These are phyloP conservation scores for Chalcosyrphus nemorum DNA, from an alignment of 2,888 invertebrate genomes.

Conservation along the genomic window DNA sequence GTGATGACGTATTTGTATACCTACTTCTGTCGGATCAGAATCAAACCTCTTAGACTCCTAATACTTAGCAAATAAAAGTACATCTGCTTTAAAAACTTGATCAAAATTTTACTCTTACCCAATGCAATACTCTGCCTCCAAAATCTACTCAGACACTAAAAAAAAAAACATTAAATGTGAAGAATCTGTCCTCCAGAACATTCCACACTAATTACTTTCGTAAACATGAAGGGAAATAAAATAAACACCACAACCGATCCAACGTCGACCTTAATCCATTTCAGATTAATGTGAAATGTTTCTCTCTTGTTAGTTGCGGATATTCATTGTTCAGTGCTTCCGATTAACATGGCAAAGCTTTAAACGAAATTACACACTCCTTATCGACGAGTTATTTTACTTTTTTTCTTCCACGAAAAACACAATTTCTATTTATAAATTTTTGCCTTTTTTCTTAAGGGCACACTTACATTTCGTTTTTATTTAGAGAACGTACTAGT, in stretches of 20 bases:
- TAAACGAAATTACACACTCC: background rate
- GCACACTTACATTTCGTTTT: background rate
- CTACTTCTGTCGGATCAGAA: no score
- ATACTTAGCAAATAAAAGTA: no score
- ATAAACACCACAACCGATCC: background rate
- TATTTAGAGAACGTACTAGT: background rate
- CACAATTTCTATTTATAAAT: constrained; percentile 30
- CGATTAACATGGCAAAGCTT: background rate
- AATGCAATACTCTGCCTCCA: background rate
- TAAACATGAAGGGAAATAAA: constrained; percentile 16
- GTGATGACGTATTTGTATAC: no score
- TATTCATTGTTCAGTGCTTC: background rate
- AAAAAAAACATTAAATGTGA: background rate
- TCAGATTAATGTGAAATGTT: constrained; percentile 34
- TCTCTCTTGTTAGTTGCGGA: constrained; percentile 24
- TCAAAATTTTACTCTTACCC: no score
- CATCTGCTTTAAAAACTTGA: no score
- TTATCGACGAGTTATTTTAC: constrained; percentile 27
- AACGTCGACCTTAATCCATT: constrained; percentile 44
- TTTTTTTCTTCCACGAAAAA: no score
- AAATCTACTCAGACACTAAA: constrained; percentile 1
- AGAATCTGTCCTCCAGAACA: constrained; percentile 15
- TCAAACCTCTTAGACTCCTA: no score
- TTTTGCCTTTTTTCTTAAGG: constrained; percentile 3
- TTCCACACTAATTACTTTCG: constrained; percentile 20